Evolutionary conservation across 1,140 invertebrate species (phyloP), one percentile per base, ranked within the genome.

Genomic region (Zaprionus camerounensis): DNA sequence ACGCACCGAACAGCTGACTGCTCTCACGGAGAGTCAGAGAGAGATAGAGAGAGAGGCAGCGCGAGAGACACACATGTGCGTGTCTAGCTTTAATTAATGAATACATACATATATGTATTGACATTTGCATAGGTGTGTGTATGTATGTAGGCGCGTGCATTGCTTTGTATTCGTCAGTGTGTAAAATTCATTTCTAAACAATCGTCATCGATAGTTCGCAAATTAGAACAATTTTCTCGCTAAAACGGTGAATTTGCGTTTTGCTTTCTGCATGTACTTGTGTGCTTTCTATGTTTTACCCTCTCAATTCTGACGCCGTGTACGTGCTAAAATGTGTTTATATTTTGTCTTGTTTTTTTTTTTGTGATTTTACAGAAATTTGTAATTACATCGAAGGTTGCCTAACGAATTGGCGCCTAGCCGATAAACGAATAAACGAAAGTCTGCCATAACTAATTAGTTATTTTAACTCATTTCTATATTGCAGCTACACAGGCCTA

Each of bases 1-100:
- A 77, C 70, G 70, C 63, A 73, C 9, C 24, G 1, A 72, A 68
- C 70, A 77, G 75, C 75, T 77, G 75, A 69, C 61, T 61, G 36
- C 12, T 61, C 28, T 28, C 38, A 62, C 13, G 15, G 28, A 46
- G 20, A 26, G 26, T 26, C 1, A 62, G 51, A 34, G 17, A 31
- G 17, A 22, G 20, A 49, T 13, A 38, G n/a, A 3, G 36, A 26
- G 55, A 15, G 44, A n/a, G 44, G 17, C 7, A 51, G 11, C 9
- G 20, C 46, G 26, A 62, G n/a, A 46, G 15, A 26, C 36, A 36
- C 36, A 44, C 57, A 69, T 66, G 65, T 73, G 57, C 36, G 20
- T 65, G 46, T 9, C 15, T 41, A 5, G 26, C 7, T 34, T 31
- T 62, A 17, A 53, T 59, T 61, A 34, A 72, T 58, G 31, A 58